Evolutionary conservation across 2,888 invertebrate genomes (phyloP).

Genomic region (Scelioninae gen. 1): DNA sequence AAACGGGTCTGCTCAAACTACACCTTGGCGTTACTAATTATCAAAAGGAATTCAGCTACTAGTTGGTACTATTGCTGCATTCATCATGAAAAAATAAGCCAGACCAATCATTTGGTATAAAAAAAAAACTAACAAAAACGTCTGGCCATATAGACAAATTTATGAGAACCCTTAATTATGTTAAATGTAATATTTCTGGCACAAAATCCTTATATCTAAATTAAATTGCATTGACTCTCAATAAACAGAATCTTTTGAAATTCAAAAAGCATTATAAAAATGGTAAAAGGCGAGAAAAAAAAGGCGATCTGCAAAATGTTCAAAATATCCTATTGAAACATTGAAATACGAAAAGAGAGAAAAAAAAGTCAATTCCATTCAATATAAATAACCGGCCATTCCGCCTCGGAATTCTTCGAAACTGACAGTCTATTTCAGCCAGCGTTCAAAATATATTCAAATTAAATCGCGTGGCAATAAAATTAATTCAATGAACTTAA

Average conservation of each 20-base stretch:
- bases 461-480: slow-evolving; percentile 59
- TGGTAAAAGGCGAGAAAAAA: background rate
- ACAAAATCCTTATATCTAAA: background rate
- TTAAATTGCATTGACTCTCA: slow-evolving; percentile 6
- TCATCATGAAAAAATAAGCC: slow-evolving; percentile 8
- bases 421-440: slow-evolving; percentile 36
- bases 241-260: slow-evolving; percentile 6
- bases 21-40: slow-evolving; percentile 56
- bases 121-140: slow-evolving; percentile 11
- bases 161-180: slow-evolving; percentile 18
- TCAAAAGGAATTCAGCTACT: slow-evolving; percentile 60
- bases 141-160: slow-evolving; percentile 15
- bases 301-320: background rate
- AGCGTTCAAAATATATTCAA: slow-evolving; percentile 51
- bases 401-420: slow-evolving; percentile 38
- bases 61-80: slow-evolving; percentile 37
- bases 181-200: background rate
- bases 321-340: slow-evolving; percentile 18
- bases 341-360: background rate
- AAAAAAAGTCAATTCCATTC: slow-evolving; percentile 30
- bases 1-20: slow-evolving; percentile 43
- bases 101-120: slow-evolving; percentile 9
- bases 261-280: background rate
- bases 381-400: slow-evolving; percentile 53
- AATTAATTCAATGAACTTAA: slow-evolving; percentile 67